Percentiles rank a stretch among this genome's conserved stretches.
phyloP scores from a whole-genome alignment of 2,113 vertebrate species.

The Megaleporinus macrocephalus region DNA sequence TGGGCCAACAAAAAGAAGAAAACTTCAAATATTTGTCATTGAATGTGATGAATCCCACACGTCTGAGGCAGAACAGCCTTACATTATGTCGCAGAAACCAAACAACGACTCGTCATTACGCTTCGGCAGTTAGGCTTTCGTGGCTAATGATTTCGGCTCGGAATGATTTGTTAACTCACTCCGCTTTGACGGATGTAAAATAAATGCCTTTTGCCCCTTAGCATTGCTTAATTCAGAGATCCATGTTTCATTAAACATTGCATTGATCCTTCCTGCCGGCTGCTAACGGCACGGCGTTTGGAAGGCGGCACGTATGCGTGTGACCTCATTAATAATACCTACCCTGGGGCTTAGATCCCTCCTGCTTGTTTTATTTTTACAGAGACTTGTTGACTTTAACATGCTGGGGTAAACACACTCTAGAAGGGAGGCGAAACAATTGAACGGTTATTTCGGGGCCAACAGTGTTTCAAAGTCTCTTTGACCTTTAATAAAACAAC shows the following conservation, averaged over 20 bases:
- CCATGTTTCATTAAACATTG: constrained; percentile 58
- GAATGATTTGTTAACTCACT: constrained; percentile 11
- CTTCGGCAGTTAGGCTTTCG: not conserved
- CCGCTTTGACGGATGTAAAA: constrained; percentile 24
- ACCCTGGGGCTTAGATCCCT: constrained; percentile 15
- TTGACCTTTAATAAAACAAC: constrained; percentile 75
- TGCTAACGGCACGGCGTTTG: constrained; percentile 17
- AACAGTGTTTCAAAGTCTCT: constrained; percentile 73
- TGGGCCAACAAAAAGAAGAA: too few species aligned
- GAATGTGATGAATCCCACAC: too few species aligned
- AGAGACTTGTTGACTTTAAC: constrained; percentile 54
- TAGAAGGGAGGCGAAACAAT: constrained; percentile 59
- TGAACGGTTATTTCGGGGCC: constrained; percentile 62
- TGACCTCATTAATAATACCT: constrained; percentile 40
- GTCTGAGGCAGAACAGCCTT: not conserved
- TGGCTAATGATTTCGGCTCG: not conserved
- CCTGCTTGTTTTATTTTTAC: constrained; percentile 22
- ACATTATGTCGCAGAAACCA: not conserved
- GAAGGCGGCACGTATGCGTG: not conserved
- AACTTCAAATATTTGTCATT: too few species aligned
- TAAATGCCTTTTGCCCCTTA: constrained; percentile 4
- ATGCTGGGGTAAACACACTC: constrained; percentile 57
- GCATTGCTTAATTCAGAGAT: constrained; percentile 46
- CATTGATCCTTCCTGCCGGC: constrained; percentile 55
- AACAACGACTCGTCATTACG: not conserved